Conservation (phyloP, 1,140 invertebrate genomes). For the Elysia chlorotica region DNA sequence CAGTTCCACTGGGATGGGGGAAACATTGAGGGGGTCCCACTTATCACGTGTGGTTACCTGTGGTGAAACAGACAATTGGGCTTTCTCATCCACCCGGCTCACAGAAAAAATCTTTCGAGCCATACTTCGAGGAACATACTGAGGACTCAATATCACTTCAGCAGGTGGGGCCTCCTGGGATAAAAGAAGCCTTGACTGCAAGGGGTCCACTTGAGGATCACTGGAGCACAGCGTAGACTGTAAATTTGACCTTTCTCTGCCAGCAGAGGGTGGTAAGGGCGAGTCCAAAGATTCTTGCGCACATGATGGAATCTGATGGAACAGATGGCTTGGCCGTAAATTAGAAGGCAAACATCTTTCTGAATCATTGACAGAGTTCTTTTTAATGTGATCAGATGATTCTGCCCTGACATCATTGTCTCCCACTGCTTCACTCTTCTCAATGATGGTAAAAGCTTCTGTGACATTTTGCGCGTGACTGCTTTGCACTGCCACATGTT, state of each 20-base stretch:
- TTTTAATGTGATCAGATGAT: neutral
- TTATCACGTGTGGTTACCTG: no score
- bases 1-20: constrained; percentile 20
- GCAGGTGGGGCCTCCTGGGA: constrained; percentile 28
- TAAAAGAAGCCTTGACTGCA: neutral
- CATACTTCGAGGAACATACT: constrained; percentile 45
- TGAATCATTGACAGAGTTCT: neutral
- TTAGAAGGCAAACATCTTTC: no score
- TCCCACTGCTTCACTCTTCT: neutral
- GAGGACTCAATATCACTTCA: constrained; percentile 48
- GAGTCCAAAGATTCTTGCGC: constrained; percentile 39
- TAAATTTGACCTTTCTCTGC: no score
- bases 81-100: constrained; percentile 37
- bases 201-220: no score
- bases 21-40: constrained; percentile 23
- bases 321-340: constrained; percentile 26
- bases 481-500: no score
- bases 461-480: no score
- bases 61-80: no score
- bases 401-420: no score
- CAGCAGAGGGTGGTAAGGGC: constrained; percentile 21
- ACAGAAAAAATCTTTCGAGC: constrained; percentile 57
- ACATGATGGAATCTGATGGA: constrained; percentile 11
- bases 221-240: no score
- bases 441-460: no score